Percentiles rank a stretch among this genome's conserved stretches.
phyloP scores from a whole-genome alignment of 2,113 vertebrate genomes.

The Pelodiscus sinensis region DNA sequence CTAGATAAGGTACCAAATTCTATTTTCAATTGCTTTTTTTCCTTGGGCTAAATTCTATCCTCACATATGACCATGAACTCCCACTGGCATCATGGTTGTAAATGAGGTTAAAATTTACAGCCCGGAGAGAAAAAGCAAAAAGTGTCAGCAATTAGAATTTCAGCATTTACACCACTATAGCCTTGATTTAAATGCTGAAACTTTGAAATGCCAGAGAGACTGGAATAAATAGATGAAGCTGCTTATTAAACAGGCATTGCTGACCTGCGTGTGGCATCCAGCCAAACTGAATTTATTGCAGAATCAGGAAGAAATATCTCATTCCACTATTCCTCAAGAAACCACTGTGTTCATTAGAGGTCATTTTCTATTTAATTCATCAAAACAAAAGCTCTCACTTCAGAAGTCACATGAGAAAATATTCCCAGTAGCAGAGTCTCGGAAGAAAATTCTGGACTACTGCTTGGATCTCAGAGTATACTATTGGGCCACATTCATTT shows the following conservation, averaged over 20 bases:
- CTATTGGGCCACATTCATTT: not conserved
- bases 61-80: not conserved
- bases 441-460: not conserved
- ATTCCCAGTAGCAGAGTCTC: not conserved
- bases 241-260: not conserved
- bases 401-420: not conserved
- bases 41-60: not conserved
- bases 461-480: not conserved
- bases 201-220: not conserved
- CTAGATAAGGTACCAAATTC: not conserved
- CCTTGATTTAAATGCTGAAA: not conserved
- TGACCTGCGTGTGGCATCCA: fast-evolving
- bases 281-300: not conserved
- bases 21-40: not conserved
- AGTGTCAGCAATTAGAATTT: not conserved
- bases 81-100: not conserved
- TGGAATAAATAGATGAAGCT: not conserved
- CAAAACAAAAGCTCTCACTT: not conserved
- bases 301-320: not conserved
- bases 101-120: not conserved
- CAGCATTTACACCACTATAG: not conserved
- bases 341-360: not conserved
- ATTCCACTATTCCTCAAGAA: not conserved
- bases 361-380: not conserved
- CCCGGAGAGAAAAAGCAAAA: not conserved